These are phyloP conservation scores for Pelmatolapia mariae DNA, from an alignment of 2,113 vertebrate species.

Conservation along the genomic window DNA sequence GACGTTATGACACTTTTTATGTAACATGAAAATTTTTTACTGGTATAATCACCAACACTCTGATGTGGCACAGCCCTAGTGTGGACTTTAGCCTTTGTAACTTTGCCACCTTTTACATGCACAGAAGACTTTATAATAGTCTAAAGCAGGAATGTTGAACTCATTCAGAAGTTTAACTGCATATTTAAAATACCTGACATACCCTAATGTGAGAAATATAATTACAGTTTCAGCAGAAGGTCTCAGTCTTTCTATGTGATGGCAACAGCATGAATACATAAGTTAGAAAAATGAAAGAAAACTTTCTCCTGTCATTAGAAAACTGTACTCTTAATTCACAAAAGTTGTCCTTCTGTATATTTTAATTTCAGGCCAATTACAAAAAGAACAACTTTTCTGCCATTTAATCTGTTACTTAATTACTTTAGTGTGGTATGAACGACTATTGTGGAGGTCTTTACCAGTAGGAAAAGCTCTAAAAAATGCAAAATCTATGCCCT, in stretches of 20 bases:
- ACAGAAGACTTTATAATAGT: neutral
- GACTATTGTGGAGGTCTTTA: neutral
- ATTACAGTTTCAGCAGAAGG: neutral
- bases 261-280: neutral
- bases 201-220: neutral
- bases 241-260: neutral
- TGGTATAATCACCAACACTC: neutral
- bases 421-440: neutral
- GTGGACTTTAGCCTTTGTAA: neutral
- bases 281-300: neutral
- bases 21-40: accelerated
- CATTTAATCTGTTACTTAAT: neutral
- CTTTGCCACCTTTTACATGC: neutral
- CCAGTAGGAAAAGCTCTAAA: neutral
- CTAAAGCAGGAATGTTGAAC: neutral
- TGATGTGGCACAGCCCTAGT: neutral
- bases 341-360: neutral
- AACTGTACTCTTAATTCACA: neutral
- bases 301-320: neutral
- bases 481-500: neutral
- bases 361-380: neutral
- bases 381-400: neutral
- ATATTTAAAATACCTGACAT: neutral
- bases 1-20: neutral
- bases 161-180: accelerated